phyloP scores from a whole-genome alignment of 2,797 vertebrate genomes.

The Microctenopoma lineatum region DNA sequence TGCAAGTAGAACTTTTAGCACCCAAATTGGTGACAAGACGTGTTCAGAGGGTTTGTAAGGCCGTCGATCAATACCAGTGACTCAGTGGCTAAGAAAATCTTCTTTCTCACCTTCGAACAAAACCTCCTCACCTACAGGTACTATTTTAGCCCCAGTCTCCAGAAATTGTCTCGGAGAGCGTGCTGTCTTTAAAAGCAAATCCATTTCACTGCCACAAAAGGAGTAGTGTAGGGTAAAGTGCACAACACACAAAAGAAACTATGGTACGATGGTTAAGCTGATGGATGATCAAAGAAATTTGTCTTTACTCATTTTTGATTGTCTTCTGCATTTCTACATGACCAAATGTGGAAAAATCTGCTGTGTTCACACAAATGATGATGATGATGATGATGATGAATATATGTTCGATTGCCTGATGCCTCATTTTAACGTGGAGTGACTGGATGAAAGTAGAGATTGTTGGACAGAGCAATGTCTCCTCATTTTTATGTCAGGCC shows the following conservation, averaged over 20 bases:
- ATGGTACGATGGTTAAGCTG: conserved; percentile 37
- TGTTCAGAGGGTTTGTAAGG: conserved; percentile 19
- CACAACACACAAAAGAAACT: conserved; percentile 31
- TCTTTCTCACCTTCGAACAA: conserved; percentile 54
- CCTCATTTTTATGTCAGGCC: no score
- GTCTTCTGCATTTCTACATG: neutral
- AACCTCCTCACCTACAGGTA: conserved; percentile 42
- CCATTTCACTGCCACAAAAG: conserved; percentile 54
- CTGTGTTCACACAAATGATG: neutral
- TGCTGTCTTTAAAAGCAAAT: conserved; percentile 63
- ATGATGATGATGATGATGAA: no score
- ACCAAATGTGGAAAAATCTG: neutral
- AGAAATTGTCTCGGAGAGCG: conserved; percentile 43
- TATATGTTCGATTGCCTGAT: no score
- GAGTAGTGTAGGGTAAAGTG: conserved; percentile 38
- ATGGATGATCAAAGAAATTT: conserved; percentile 27
- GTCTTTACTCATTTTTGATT: conserved; percentile 11
- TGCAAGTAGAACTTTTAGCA: conserved; percentile 31
- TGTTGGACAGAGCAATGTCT: no score
- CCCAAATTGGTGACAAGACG: conserved; percentile 42
- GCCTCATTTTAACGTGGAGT: no score
- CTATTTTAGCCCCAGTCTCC: conserved; percentile 26
- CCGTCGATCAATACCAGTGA: conserved; percentile 42
- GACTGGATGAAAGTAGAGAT: no score
- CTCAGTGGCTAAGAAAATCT: conserved; percentile 41